Base-by-base conservation (phyloP, 2,888 invertebrate species). In the Anoplius nigerrimus region DNA sequence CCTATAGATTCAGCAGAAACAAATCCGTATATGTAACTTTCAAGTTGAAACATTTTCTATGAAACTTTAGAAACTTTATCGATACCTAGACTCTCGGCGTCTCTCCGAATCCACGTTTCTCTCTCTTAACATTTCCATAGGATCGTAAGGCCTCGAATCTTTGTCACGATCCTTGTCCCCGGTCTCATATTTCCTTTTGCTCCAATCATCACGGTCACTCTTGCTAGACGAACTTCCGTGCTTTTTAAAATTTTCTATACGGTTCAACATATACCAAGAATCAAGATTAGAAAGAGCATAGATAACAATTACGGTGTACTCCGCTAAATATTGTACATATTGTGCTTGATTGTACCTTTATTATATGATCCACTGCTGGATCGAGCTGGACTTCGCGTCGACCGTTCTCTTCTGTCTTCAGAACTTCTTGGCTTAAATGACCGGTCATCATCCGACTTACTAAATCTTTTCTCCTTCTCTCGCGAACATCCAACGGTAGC, bases 91-190 rank as follows among this genome's bases (percentile, higher is more conserved):
- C 1, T 71, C 72, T 8, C 80, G 79, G n/a, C 82, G 74, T 42
- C 74, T 73, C 5, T 82, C 83, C 53, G 78, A 63, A 2, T 79
- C 78, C 15, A 74, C 65, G 51, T 83, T 83, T 62, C 83, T 86
- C 27, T 86, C 86, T 20, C 88, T 74, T 45, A 87, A 71, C 42
- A 87, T 83, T 56, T 86, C 88, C 70, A 86, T 77, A 6, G 87
- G 83, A 71, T 89, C 86, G 51, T 89, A 88, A 13, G 81, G 54
- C 34, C 79, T 82, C 2, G 22, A 46, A 16, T 80, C 79, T 62
- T 75, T 82, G 6, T 75, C 81, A 61, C 80, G 81, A 34, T 80
- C 79, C 22, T 77, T 76, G 43, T 83, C 85, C 3, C 71, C 62
- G 18, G 64, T 72, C 1, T 80, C 80, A 22, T 79, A 80, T 62